Evolutionary conservation across 2,888 invertebrate species (phyloP).

Genomic region (Prosopocoilus inquinatus): DNA sequence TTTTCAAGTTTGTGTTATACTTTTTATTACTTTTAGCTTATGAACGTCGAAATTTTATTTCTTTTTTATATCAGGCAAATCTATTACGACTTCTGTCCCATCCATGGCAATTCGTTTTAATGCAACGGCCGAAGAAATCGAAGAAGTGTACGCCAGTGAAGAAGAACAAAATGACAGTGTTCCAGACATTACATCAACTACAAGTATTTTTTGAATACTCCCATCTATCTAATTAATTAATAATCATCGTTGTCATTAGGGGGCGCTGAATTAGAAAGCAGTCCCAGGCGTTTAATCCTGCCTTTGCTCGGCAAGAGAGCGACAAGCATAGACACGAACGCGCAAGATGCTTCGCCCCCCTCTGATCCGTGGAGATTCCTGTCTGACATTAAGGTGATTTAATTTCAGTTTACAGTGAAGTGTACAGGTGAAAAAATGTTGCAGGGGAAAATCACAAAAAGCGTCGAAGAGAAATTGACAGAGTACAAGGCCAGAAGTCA

Average conservation of each 20-base stretch:
- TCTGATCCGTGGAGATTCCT: slow-evolving; percentile 73
- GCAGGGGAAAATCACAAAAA: slow-evolving; percentile 70
- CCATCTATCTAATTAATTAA: neutral
- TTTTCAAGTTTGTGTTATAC: no score
- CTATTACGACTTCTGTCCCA: slow-evolving; percentile 50
- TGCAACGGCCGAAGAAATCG: slow-evolving; percentile 74
- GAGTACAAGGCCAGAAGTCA: slow-evolving; percentile 56
- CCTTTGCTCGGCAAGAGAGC: slow-evolving; percentile 62
- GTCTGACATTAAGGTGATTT: slow-evolving; percentile 59
- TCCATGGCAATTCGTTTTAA: slow-evolving; percentile 68
- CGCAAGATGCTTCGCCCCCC: slow-evolving; percentile 50
- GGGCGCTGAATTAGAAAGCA: slow-evolving; percentile 41
- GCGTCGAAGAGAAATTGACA: slow-evolving; percentile 73
- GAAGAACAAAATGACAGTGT: slow-evolving; percentile 49
- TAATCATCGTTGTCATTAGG: neutral
- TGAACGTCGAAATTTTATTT: neutral
- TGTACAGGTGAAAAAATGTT: slow-evolving; percentile 11
- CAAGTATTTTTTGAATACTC: neutral
- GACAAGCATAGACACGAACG: slow-evolving; percentile 56
- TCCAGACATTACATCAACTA: neutral
- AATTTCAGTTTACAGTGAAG: neutral
- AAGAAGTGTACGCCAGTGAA: slow-evolving; percentile 65
- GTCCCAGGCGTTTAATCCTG: slow-evolving; percentile 59
- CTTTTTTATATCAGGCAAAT: slow-evolving; percentile 41
- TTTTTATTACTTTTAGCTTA: no score